Percentiles rank a stretch among this genome's conserved stretches.
These are phyloP conservation scores for Epinephelus lanceolatus DNA, from an alignment of 2,113 vertebrate genomes.

Conservation along the genomic window DNA sequence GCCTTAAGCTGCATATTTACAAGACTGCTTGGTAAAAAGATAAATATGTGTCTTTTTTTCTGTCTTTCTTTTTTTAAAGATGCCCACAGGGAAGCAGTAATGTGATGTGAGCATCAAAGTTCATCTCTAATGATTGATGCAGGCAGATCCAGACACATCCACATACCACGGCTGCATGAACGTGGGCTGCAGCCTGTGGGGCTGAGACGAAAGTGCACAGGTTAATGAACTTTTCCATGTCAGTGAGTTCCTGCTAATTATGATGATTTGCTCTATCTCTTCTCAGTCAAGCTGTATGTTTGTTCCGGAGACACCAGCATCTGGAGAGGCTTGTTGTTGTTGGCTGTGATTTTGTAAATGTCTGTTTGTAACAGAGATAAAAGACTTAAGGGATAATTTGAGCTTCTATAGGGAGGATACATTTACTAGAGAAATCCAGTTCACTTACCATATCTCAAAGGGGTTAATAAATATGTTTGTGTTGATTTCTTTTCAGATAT, in stretches of 20 bases:
- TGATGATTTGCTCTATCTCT: not conserved
- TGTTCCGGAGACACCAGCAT: slow-evolving; percentile 25
- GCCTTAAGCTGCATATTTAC: not conserved
- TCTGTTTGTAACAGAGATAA: slow-evolving; percentile 16
- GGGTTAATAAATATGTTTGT: not conserved
- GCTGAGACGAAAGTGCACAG: not conserved
- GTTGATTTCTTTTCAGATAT: not conserved
- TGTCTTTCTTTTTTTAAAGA: not conserved
- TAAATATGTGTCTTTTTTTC: not conserved
- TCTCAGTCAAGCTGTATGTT: not conserved
- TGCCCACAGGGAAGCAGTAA: not conserved
- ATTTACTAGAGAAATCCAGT: not conserved
- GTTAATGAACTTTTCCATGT: slow-evolving; percentile 30
- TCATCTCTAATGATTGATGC: not conserved
- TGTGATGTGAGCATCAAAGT: not conserved
- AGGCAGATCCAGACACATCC: slow-evolving; percentile 34
- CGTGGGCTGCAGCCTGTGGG: not conserved
- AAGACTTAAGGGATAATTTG: slow-evolving; percentile 3
- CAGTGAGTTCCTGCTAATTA: slow-evolving; percentile 12
- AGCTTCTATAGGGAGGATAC: not conserved
- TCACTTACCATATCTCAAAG: not conserved
- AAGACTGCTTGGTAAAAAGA: not conserved
- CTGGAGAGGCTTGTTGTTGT: slow-evolving; percentile 30
- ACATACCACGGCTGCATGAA: slow-evolving; percentile 3
- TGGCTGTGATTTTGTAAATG: slow-evolving; percentile 14